Base-by-base conservation (phyloP, 2,113 vertebrate genomes). In the Euleptes europaea region DNA sequence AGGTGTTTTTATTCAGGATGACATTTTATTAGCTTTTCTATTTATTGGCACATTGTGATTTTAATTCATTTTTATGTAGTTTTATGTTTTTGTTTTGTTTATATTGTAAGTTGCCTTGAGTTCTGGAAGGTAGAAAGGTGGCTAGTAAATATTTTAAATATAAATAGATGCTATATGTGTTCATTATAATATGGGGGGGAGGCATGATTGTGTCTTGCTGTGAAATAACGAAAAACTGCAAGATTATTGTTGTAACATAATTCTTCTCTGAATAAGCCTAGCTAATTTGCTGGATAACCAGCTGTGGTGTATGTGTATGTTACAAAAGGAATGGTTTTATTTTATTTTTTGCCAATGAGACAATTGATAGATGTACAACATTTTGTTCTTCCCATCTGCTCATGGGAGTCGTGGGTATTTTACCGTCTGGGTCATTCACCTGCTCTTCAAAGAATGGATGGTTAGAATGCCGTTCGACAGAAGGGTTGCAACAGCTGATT, bases 321-420 rank as follows among this genome's bases (percentile, higher is more conserved):
- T 44, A 74, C 81, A 83, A 83, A 83, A 12, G 23, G 40, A 11
- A 31, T n/a, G 60, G 23, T 76, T 76, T 54, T 51, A 12, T 54
- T 54, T 26, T 17, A 1, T 21, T 54, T 54, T 23, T 35, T 13
- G 4, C 28, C 60, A 65, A 38, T 31, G 44, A 83, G 71, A 47
- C 28, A 65, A 74, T 57, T 65, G 70, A 65, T 26, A 17, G 70
- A 47, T 83, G 81, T 19, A 44, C 70, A 73, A 10, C 69, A 74
- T 74, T 83, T 83, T 83, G 70, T 83, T 83, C 81, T 83, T 83
- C 81, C 81, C 70, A 83, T 74, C 81, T 83, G 81, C 81, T 83
- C 54, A 74, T 74, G 51, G 54, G 51, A 73, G 71, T 28, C 51
- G 23, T 63, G 35, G 15, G 38, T 74, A 40, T 63, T 38, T 74